These are phyloP conservation scores for Scomber scombrus DNA, from an alignment of 2,113 vertebrate species.

Conservation along the genomic window DNA sequence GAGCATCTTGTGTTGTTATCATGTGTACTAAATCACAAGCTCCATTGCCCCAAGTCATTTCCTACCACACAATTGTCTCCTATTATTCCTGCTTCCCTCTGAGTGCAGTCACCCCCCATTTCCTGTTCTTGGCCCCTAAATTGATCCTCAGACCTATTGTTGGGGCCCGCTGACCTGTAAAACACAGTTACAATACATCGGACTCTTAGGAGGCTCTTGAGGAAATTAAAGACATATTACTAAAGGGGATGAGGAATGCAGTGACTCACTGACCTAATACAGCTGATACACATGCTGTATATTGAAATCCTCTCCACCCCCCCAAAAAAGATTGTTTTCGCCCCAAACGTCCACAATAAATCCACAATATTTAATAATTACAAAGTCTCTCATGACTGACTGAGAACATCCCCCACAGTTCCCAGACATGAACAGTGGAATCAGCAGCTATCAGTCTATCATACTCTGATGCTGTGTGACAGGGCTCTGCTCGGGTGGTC, in stretches of 20 bases:
- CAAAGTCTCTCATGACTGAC: not conserved
- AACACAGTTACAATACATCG: conserved; percentile 49
- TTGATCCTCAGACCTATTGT: conserved; percentile 83
- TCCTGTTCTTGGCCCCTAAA: conserved; percentile 73
- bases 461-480: not conserved
- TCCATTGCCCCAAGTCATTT: conserved; percentile 82
- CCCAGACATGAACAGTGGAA: not conserved
- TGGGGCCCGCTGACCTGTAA: conserved; percentile 84
- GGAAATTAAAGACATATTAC: conserved; percentile 76
- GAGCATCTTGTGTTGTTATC: conserved; percentile 60
- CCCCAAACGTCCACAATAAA: not conserved
- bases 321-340: too few relatives aligned
- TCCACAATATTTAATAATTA: not conserved
- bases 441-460: not conserved
- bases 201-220: conserved; percentile 43
- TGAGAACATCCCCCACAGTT: not conserved
- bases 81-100: conserved; percentile 67
- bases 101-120: conserved; percentile 73
- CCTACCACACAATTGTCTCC: conserved; percentile 67
- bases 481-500: not conserved
- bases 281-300: not conserved
- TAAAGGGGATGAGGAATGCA: not conserved
- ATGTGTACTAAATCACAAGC: conserved; percentile 75
- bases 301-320: too few relatives aligned
- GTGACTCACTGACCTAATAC: not conserved